Percentiles rank a stretch among this genome's conserved stretches.
phyloP scores from a whole-genome alignment of 2,797 vertebrate species.

The Anabacerthia variegaticeps region DNA sequence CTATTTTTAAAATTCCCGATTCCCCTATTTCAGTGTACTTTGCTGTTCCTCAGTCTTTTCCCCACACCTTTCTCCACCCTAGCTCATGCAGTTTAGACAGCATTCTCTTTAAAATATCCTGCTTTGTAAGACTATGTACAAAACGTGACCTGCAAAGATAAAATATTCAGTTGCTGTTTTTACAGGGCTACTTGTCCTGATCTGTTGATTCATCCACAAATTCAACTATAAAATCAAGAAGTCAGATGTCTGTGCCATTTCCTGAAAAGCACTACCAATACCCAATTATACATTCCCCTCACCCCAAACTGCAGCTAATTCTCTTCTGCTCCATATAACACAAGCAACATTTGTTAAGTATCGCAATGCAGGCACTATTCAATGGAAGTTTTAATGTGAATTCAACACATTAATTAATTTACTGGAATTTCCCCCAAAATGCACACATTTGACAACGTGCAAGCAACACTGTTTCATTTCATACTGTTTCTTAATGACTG shows the following conservation, averaged over 20 bases:
- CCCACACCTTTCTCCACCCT: not conserved
- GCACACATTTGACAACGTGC: not conserved
- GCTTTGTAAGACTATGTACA: not conserved
- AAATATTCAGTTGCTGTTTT: not conserved
- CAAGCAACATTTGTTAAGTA: conserved; percentile 40
- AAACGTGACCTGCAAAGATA: not conserved
- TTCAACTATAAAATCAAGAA: conserved; percentile 3
- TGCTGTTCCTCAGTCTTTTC: not conserved
- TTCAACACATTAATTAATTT: conserved; percentile 50
- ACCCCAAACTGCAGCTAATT: conserved; percentile 41
- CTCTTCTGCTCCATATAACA: conserved; percentile 36
- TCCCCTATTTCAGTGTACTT: not conserved
- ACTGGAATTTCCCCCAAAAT: not conserved
- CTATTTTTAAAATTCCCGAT: not conserved
- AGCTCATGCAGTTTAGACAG: not conserved
- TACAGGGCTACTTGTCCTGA: not conserved
- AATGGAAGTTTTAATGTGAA: conserved; percentile 9
- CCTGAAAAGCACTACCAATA: not conserved
- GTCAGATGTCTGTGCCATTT: not conserved
- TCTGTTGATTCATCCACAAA: not conserved
- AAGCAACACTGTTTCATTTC: not conserved
- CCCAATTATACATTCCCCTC: conserved; percentile 21
- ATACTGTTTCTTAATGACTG: not conserved
- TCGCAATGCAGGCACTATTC: not conserved
- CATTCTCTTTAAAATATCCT: not conserved